Evolutionary conservation across 2,113 vertebrate genomes (phyloP).

Genomic region (Caloenas nicobarica): DNA sequence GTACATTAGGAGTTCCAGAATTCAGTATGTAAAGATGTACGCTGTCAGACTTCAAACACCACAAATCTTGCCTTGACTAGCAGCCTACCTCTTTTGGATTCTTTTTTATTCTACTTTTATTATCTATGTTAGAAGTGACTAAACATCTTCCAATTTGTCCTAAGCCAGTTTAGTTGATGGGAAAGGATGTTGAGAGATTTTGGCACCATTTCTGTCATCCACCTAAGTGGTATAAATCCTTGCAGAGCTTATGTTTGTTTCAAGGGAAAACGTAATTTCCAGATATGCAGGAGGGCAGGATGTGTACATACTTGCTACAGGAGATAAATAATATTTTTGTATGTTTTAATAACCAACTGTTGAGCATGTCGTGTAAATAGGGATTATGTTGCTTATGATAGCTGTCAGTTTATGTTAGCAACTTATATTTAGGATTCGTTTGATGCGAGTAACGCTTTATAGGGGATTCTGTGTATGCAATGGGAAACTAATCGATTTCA

Average conservation of each 20-base stretch:
- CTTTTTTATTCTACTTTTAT: not conserved
- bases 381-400: not conserved
- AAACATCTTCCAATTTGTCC: not conserved
- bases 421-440: not conserved
- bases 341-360: not conserved
- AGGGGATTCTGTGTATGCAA: not conserved
- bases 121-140: not conserved
- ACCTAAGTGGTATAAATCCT: not conserved
- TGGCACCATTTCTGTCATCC: constrained; percentile 27
- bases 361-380: not conserved
- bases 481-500: not conserved
- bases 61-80: not conserved
- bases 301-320: not conserved
- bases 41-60: not conserved
- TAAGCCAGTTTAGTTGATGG: not conserved
- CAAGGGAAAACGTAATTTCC: not conserved
- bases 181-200: not conserved
- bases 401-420: not conserved
- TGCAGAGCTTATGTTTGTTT: not conserved
- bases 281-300: not conserved
- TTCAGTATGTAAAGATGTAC: not conserved
- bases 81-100: not conserved
- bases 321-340: constrained; percentile 5
- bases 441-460: not conserved
- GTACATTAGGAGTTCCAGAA: not conserved